Conservation (phyloP, 2,113 vertebrate species). For the Macquaria ambigua region DNA sequence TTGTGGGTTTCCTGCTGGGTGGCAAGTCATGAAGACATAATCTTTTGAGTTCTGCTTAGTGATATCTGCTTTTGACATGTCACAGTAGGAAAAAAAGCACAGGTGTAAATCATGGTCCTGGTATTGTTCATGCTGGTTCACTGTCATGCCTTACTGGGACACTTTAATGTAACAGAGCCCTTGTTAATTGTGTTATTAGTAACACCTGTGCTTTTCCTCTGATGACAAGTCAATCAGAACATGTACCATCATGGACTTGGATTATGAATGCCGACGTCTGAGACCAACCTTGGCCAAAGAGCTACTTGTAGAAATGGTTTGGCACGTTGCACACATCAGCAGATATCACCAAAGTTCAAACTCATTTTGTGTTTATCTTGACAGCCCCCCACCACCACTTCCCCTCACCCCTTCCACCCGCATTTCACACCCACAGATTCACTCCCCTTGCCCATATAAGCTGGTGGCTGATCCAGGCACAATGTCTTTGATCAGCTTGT, state of each 20-base stretch:
- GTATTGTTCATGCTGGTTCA: too few species aligned
- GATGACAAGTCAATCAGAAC: not conserved
- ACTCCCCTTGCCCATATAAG: slow-evolving; percentile 45
- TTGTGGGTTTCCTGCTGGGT: not conserved
- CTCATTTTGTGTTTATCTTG: slow-evolving; percentile 31
- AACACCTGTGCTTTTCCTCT: not conserved
- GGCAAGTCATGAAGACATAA: not conserved
- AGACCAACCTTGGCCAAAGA: not conserved
- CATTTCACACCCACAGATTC: slow-evolving; percentile 37
- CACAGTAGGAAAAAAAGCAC: too few species aligned
- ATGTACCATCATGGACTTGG: not conserved
- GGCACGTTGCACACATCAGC: not conserved
- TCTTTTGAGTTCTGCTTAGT: not conserved
- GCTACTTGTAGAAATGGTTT: not conserved
- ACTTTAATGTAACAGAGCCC: not conserved
- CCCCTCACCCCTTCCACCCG: not conserved
- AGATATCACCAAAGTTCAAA: slow-evolving; percentile 14
- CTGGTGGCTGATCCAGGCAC: not conserved
- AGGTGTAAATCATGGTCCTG: too few species aligned
- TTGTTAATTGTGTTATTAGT: not conserved
- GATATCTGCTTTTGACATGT: too few species aligned
- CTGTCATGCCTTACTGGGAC: too few species aligned
- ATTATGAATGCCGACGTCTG: not conserved
- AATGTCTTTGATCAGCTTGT: not conserved
- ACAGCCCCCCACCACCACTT: not conserved